phyloP scores from a whole-genome alignment of 1,140 invertebrate species.

The Andrena cerasifolii region DNA sequence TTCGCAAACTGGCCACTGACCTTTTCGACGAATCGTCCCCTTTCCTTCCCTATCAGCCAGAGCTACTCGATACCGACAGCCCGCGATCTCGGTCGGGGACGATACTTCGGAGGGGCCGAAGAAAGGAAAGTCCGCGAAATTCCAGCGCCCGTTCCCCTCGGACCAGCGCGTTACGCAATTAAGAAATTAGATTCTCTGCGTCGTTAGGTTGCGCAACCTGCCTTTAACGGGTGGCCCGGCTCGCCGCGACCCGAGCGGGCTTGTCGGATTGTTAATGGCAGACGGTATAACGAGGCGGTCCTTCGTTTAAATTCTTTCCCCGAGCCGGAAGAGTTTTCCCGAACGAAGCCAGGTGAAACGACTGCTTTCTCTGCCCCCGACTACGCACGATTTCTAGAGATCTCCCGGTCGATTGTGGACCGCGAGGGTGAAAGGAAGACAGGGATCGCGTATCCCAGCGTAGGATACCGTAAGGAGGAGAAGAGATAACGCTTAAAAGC shows the following conservation, averaged over 20 bases:
- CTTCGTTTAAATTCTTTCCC: neutral
- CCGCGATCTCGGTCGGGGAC: neutral
- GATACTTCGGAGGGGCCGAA: neutral
- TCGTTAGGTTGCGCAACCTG: constrained; percentile 56
- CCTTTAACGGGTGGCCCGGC: constrained; percentile 31
- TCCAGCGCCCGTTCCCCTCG: constrained; percentile 6
- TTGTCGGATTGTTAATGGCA: constrained; percentile 18
- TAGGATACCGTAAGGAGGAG: neutral
- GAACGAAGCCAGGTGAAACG: constrained; percentile 9
- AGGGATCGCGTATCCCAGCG: neutral
- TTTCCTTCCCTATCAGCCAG: neutral
- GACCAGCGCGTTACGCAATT: constrained; percentile 48
- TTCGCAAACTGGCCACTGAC: constrained; percentile 55
- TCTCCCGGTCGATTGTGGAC: constrained; percentile 14
- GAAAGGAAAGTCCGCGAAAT: constrained; percentile 62
- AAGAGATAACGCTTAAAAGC: constrained; percentile 35
- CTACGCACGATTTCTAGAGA: neutral
- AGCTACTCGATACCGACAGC: too few relatives aligned
- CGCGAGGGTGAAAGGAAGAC: neutral
- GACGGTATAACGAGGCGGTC: constrained; percentile 9
- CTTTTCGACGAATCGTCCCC: constrained; percentile 45
- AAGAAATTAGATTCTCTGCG: constrained; percentile 61
- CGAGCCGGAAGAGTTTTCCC: constrained; percentile 8
- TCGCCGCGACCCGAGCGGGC: constrained; percentile 19
- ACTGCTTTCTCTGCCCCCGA: neutral